Base-by-base conservation (phyloP, 1,140 invertebrate genomes). In the Drosophila paulistorum region DNA sequence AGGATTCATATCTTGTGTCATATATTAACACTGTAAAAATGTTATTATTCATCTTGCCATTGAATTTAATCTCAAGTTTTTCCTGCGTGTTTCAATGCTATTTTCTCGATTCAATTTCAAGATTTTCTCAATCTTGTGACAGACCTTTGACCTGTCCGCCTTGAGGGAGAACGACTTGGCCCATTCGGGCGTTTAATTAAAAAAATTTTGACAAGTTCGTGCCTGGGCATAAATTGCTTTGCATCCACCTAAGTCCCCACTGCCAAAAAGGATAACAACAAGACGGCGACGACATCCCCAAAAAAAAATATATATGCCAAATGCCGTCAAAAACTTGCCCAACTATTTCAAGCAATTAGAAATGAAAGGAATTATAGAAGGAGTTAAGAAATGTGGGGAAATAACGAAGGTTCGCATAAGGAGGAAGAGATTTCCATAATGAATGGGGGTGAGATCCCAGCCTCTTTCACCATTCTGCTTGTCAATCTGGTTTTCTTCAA, bases 341-440 rank as follows among this genome's bases (percentile, higher is more conserved):
- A 85, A 86, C 71, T 85, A 85, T 85, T 86, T 82, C 37, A 14
- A 82, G 81, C 81, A 86, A 86, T 86, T 86, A 81, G 82, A 77
- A 33, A 51, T 51, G 45, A 51, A 51, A 23, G 10, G 45, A 51
- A 51, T 23, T 51, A 23, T 51, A 23, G 35, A 64, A 61, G 78
- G 68, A 58, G 30, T 59, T 37, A 37, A 17, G n/a, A 37, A 14
- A 17, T 37, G 30, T 9, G 14, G 7, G 13, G 5, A 30, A 37
- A 11, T 11, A 37, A 17, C 55, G 14, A 35, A 59, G 57, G 14
- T 59, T 26, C 10, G 20, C 51, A 13, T 55, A 4, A n/a, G 37
- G 11, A 20, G 17, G 2, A 51, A 23, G 20, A 23, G 45, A 51
- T 51, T 51, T 51, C 45, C 45, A 51, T 51, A 51, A 51, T 51